These are phyloP conservation scores for Dicranocentrus wangi DNA, from an alignment of 2,888 invertebrate genomes.

Conservation along the genomic window DNA sequence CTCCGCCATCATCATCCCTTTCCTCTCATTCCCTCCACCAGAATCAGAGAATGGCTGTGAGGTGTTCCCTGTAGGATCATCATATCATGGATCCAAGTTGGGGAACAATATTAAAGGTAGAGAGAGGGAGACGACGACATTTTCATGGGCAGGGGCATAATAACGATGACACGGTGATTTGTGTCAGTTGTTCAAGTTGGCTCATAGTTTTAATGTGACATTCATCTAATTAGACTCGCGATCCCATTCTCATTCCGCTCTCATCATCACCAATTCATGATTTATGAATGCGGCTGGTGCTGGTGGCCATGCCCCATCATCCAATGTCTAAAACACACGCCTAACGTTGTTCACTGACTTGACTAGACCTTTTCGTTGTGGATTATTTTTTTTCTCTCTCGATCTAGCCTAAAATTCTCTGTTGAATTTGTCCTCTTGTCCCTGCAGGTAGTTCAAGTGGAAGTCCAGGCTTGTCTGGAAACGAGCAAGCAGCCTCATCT, in stretches of 20 bases:
- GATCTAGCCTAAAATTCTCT: too few species aligned
- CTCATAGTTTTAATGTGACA: conserved; percentile 34
- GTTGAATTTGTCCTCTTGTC: conserved; percentile 11
- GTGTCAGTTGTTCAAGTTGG: conserved; percentile 39
- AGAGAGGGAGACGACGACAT: too few species aligned
- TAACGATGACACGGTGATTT: conserved; percentile 66
- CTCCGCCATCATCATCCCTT: not conserved
- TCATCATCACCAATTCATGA: conserved; percentile 22
- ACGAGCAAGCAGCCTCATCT: conserved; percentile 56
- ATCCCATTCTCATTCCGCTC: conserved; percentile 23
- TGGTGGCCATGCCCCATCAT: too few species aligned
- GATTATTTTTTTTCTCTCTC: too few species aligned
- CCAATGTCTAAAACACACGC: too few species aligned
- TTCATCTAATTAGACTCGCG: conserved; percentile 61
- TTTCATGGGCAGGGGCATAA: conserved; percentile 53
- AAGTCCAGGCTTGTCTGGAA: conserved; percentile 45
- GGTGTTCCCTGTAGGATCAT: too few species aligned
- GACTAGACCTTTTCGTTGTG: too few species aligned
- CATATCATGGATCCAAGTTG: too few species aligned
- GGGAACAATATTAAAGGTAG: too few species aligned
- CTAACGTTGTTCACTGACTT: too few species aligned
- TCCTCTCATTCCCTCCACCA: not conserved
- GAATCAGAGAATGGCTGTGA: too few species aligned
- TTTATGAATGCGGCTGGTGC: not conserved
- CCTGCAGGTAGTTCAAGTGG: conserved; percentile 57